These are phyloP conservation scores for Spodoptera exigua DNA, from an alignment of 2,888 invertebrate genomes.

Conservation along the genomic window DNA sequence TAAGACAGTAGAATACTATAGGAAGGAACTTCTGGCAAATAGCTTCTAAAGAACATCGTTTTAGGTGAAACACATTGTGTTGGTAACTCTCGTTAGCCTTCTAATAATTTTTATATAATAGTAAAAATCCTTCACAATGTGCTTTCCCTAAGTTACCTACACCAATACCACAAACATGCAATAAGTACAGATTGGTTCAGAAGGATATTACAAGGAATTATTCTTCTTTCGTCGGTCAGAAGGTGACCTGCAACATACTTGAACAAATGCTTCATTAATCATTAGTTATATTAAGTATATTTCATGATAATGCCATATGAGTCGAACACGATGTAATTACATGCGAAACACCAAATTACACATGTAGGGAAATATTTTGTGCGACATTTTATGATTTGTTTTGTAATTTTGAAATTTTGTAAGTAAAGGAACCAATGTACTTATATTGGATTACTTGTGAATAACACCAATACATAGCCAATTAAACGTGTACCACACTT, in stretches of 20 bases:
- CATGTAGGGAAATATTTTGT: conserved; percentile 45
- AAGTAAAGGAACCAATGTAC: conserved; percentile 67
- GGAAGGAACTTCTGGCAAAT: conserved; percentile 15
- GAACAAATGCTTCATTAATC: conserved; percentile 51
- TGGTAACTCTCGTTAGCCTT: background rate
- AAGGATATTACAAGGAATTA: conserved; percentile 56
- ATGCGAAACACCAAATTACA: conserved; percentile 39
- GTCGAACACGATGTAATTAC: conserved; percentile 30
- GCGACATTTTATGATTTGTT: conserved; percentile 40
- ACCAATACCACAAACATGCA: conserved; percentile 65
- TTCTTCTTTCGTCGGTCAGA: conserved; percentile 73
- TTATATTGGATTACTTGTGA: conserved; percentile 56
- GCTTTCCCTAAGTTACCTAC: conserved; percentile 38
- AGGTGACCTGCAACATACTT: conserved; percentile 81
- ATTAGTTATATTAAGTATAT: conserved; percentile 25
- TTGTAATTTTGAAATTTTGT: conserved; percentile 49
- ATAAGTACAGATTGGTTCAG: conserved; percentile 69
- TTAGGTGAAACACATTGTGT: conserved; percentile 43
- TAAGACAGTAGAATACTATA: conserved; percentile 10
- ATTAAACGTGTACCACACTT: conserved; percentile 60
- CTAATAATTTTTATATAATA: background rate
- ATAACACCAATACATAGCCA: conserved; percentile 66
- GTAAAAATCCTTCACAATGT: conserved; percentile 27
- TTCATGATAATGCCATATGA: conserved; percentile 35
- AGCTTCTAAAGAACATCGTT: conserved; percentile 51